Percentiles rank a stretch among this genome's conserved stretches.
phyloP scores from a whole-genome alignment of 2,888 invertebrate genomes.

The Leucophenga montana region DNA sequence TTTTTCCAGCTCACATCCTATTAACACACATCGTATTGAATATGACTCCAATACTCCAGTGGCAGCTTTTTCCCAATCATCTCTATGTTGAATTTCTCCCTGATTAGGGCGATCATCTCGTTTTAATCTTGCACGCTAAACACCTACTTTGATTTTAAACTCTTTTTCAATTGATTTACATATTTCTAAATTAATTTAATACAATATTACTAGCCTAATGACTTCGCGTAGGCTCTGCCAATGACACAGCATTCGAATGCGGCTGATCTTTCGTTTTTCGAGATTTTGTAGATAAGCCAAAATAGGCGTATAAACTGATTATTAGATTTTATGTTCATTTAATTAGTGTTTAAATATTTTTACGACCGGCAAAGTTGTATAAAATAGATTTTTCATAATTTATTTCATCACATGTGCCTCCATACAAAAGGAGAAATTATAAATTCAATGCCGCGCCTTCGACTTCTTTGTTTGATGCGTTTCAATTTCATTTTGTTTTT shows the following conservation, averaged over 20 bases:
- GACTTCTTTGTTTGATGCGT: conserved; percentile 40
- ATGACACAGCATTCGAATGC: conserved; percentile 28
- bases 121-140: conserved; percentile 60
- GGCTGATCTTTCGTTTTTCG: neutral
- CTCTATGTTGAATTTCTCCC: conserved; percentile 27
- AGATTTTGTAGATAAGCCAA: conserved; percentile 57
- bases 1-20: too few species aligned
- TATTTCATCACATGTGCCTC: conserved; percentile 1
- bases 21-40: too few species aligned
- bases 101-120: conserved; percentile 57
- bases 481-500: neutral
- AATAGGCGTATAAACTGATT: conserved; percentile 61
- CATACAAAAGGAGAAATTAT: conserved; percentile 57
- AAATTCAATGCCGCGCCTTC: conserved; percentile 49
- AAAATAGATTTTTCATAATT: conserved; percentile 10
- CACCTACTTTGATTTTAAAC: conserved; percentile 48
- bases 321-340: conserved; percentile 58
- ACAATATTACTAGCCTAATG: conserved; percentile 37
- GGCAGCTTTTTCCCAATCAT: too few species aligned
- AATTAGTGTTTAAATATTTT: conserved; percentile 50
- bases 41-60: too few species aligned
- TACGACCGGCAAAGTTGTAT: conserved; percentile 5
- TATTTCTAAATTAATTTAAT: conserved; percentile 4
- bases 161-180: conserved; percentile 5
- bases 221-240: conserved; percentile 52